These are phyloP conservation scores for Gymnocephalus cernua DNA, from an alignment of 2,113 vertebrate species.

Conservation along the genomic window DNA sequence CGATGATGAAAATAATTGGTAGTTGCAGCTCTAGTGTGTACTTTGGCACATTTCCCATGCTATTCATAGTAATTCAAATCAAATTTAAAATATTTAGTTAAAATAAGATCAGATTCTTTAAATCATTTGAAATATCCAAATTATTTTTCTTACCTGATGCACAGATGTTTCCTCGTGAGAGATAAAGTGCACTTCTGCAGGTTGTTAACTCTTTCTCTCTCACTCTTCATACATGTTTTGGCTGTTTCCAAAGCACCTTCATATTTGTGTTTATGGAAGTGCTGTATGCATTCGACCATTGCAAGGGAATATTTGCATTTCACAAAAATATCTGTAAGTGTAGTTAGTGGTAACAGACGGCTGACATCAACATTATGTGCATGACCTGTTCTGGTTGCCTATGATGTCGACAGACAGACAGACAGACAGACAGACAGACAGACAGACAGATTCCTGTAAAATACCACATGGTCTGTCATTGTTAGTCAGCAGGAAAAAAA, in stretches of 20 bases:
- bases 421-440: not conserved
- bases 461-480: no score
- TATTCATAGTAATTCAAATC: no score
- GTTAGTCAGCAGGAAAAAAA: no score
- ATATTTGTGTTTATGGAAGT: constrained; percentile 23
- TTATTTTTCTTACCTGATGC: not conserved
- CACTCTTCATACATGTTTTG: no score
- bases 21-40: no score
- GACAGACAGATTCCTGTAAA: no score
- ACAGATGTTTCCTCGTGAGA: not conserved
- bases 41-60: no score
- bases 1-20: no score
- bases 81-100: not conserved
- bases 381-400: not conserved
- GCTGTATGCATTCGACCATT: not conserved
- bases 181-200: not conserved
- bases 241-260: not conserved
- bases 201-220: not conserved
- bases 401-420: not conserved
- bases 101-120: not conserved
- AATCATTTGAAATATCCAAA: not conserved
- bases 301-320: not conserved
- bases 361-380: not conserved
- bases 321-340: not conserved
- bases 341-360: not conserved